A percentile compares a stretch with the other conserved stretches of the same genome.
These are phyloP conservation scores for Paralichthys olivaceus DNA, from an alignment of 2,113 vertebrate species.

Conservation along the genomic window DNA sequence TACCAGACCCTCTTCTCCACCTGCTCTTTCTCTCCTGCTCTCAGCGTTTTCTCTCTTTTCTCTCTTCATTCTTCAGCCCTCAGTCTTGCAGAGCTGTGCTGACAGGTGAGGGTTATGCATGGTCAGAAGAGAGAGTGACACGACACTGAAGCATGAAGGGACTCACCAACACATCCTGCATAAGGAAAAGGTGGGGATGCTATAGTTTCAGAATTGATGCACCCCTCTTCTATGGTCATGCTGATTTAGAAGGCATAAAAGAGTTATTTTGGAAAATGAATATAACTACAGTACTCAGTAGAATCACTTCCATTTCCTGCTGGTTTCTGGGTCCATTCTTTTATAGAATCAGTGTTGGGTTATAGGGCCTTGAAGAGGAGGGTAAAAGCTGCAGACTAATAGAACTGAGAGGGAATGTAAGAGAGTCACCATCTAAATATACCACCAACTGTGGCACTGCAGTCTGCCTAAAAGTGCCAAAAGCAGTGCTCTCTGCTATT, in stretches of 20 bases:
- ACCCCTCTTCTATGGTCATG: neutral
- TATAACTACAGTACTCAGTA: neutral
- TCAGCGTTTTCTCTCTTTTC: neutral
- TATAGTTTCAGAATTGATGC: no score
- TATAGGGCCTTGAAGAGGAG: conserved; percentile 30
- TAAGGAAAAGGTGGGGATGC: neutral
- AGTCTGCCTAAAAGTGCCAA: conserved; percentile 8
- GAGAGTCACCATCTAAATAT: conserved; percentile 11
- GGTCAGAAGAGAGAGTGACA: conserved; percentile 10
- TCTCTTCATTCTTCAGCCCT: neutral
- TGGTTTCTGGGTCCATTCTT: conserved; percentile 2
- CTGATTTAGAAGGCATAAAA: no score
- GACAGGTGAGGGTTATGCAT: conserved; percentile 35
- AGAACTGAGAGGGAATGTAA: conserved; percentile 19
- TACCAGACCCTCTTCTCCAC: no score
- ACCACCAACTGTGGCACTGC: conserved; percentile 1
- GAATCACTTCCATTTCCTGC: conserved; percentile 3
- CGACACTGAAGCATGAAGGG: neutral
- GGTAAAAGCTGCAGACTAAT: conserved; percentile 36
- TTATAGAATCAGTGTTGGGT: neutral
- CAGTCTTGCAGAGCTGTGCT: neutral
- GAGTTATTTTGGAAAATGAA: neutral
- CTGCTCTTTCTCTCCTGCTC: no score
- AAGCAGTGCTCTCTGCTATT: conserved; percentile 26
- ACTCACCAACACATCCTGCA: conserved; percentile 3